Base-by-base conservation (phyloP, 2,113 vertebrate genomes). In the Spea multiplicata region DNA sequence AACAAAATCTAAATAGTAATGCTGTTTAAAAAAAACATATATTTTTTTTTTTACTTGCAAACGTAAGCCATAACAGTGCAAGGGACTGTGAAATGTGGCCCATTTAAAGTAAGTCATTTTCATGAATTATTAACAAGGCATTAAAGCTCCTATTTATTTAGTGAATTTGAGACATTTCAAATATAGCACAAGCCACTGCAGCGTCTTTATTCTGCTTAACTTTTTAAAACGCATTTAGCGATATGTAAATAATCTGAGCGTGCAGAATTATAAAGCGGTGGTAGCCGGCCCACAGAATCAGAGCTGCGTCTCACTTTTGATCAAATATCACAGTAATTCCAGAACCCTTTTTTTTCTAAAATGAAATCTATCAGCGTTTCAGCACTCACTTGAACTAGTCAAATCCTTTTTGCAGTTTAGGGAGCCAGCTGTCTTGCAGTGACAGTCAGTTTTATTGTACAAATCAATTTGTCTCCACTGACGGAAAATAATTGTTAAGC, bases 401-500 rank as follows among this genome's bases (percentile, higher is more conserved):
- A 89, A 87, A 86, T 88, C 86, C 86, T 85, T 84, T 30, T 80
- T 55, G 67, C 71, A 85, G 82, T 88, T 89, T 84, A 78, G 87
- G 84, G 83, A 84, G 87, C 83, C 83, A 73, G 82, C 85, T 66
- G 82, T 83, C 84, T 89, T 83, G 83, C 86, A 81, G 85, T 84
- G 84, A 86, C 83, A 81, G 73, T 91, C 88, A 90, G 86, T 85
- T 92, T 92, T 92, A 90, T 91, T 82, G 87, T 89, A 92, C 91
- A 90, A 94, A 93, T 94, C 95, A 93, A 95, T 96, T 95, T 95
- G 94, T 97, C 94, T 97, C 94, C 94, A 93, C 93, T 94, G 94
- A 95, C 80, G 89, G 92, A 96, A 97, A 95, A 95, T 94, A 98
- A 97, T 96, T 91, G 94, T 93, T 96, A 96, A 97, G 94, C 94